These are phyloP conservation scores for Callosobruchus maculatus DNA, from an alignment of 2,888 invertebrate species.

Conservation along the genomic window DNA sequence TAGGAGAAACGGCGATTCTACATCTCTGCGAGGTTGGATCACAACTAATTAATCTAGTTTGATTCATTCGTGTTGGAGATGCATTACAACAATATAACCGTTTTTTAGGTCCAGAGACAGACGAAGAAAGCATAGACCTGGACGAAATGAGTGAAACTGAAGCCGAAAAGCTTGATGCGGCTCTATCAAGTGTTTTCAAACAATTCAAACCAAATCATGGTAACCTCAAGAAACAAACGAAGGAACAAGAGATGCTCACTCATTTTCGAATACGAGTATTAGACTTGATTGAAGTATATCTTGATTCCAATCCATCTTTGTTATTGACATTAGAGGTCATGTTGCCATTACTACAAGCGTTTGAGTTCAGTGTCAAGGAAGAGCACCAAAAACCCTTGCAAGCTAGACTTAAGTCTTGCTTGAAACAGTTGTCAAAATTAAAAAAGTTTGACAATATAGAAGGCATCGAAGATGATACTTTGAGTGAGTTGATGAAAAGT, in stretches of 20 bases:
- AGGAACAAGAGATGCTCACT: conserved; percentile 63
- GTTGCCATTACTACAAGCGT: conserved; percentile 61
- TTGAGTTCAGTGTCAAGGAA: conserved; percentile 69
- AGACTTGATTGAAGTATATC: conserved; percentile 70
- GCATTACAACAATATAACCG: background rate
- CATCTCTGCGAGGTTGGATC: too few relatives aligned
- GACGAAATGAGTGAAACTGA: conserved; percentile 75
- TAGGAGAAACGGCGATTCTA: too few relatives aligned
- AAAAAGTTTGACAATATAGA: conserved; percentile 59
- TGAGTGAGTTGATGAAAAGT: conserved; percentile 56
- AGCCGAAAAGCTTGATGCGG: conserved; percentile 63
- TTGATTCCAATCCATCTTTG: conserved; percentile 68
- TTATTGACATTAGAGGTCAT: conserved; percentile 66
- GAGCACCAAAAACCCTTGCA: conserved; percentile 65
- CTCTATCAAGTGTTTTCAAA: conserved; percentile 71
- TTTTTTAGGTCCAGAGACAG: conserved; percentile 7
- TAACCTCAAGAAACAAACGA: conserved; percentile 52
- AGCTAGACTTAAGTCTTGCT: conserved; percentile 58
- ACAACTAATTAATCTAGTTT: too few relatives aligned
- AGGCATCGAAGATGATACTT: conserved; percentile 53
- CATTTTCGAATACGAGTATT: conserved; percentile 73
- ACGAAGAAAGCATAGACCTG: conserved; percentile 56
- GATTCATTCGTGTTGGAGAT: too few relatives aligned
- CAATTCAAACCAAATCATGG: conserved; percentile 56
- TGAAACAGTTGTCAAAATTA: conserved; percentile 58